phyloP scores from a whole-genome alignment of 2,888 invertebrate genomes.

The Macrophya annulata region DNA sequence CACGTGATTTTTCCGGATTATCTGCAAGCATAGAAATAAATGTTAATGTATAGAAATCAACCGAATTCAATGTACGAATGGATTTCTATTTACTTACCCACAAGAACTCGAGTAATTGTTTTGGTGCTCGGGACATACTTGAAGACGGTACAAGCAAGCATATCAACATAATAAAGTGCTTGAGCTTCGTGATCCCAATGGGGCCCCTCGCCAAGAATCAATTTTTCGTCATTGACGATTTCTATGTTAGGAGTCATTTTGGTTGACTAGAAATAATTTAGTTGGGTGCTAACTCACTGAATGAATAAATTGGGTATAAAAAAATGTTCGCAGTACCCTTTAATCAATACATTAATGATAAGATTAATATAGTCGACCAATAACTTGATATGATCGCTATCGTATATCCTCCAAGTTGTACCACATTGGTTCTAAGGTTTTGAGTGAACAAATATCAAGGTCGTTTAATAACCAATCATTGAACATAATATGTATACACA shows the following conservation, averaged over 20 bases:
- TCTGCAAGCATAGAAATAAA: constrained; percentile 19
- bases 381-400: no score
- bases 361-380: no score
- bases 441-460: no score
- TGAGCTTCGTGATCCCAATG: constrained; percentile 51
- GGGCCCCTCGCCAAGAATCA: constrained; percentile 53
- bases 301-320: neutral
- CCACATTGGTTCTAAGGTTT: no score
- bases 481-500: no score
- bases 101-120: constrained; percentile 49
- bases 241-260: constrained; percentile 50
- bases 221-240: constrained; percentile 40
- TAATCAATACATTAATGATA: no score
- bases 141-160: constrained; percentile 33
- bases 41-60: neutral
- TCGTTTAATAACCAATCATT: no score
- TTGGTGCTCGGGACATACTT: constrained; percentile 42
- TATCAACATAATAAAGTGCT: constrained; percentile 54
- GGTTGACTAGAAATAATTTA: neutral
- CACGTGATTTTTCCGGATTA: constrained; percentile 36
- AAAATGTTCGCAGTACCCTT: neutral
- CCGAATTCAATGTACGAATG: neutral
- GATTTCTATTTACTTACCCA: constrained; percentile 37
- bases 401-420: no score
- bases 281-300: neutral